Percentiles rank a stretch among this genome's conserved stretches.
Conservation (phyloP, 2,888 invertebrate species). For the Euplexia lucipara region DNA sequence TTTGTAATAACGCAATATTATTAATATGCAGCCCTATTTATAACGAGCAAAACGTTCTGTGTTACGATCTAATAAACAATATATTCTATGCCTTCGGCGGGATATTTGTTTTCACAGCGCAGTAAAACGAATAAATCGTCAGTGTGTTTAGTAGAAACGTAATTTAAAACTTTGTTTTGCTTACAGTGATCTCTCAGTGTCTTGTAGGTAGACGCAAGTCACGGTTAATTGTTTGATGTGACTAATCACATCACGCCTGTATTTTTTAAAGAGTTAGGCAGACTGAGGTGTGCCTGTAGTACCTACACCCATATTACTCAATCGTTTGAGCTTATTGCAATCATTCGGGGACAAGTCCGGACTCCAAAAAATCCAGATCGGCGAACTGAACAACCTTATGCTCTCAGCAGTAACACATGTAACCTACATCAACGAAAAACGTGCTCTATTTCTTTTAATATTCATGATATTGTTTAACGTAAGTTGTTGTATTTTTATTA, state of each 20-base stretch:
- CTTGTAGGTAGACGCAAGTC: constrained; percentile 32
- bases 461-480: no score
- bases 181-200: constrained; percentile 44
- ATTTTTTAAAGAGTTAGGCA: no score
- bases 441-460: neutral
- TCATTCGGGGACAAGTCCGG: no score
- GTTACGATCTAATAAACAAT: constrained; percentile 54
- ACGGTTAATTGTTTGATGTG: constrained; percentile 24
- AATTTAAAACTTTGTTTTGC: constrained; percentile 62
- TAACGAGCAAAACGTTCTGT: constrained; percentile 41
- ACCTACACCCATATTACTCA: no score
- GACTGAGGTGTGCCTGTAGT: no score
- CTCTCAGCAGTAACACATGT: no score
- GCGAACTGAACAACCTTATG: no score
- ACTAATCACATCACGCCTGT: neutral
- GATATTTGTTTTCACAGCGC: constrained; percentile 59
- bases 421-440: no score
- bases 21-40: constrained; percentile 36
- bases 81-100: constrained; percentile 35
- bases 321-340: no score
- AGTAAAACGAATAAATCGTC: constrained; percentile 59
- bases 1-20: constrained; percentile 32
- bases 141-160: constrained; percentile 54
- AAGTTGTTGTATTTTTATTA: no score
- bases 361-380: no score